Percentiles rank a stretch among this genome's conserved stretches.
These are phyloP conservation scores for Cyphomyrmex costatus DNA, from an alignment of 1,140 invertebrate species.

Conservation along the genomic window DNA sequence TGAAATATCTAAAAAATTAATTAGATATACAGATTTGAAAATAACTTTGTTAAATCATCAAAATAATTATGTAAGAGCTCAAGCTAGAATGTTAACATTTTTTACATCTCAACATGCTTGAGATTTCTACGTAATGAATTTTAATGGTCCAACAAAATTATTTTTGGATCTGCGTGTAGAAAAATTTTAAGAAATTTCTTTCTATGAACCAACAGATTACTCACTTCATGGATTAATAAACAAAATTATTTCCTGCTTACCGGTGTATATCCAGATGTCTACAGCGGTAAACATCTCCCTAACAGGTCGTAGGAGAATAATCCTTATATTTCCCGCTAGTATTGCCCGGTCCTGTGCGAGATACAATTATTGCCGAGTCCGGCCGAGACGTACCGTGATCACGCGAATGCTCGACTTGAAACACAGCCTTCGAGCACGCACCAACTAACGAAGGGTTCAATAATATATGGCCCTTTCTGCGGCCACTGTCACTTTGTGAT, in stretches of 20 bases:
- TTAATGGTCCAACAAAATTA: no score
- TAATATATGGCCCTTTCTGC: constrained; percentile 62
- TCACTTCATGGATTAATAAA: neutral
- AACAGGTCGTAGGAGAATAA: constrained; percentile 64
- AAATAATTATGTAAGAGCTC: no score
- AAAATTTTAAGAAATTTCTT: no score
- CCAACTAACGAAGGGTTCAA: constrained; percentile 59
- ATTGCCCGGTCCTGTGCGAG: constrained; percentile 65
- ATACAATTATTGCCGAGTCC: constrained; percentile 71
- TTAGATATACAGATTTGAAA: no score
- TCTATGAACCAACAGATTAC: neutral
- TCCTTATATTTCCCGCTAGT: constrained; percentile 70
- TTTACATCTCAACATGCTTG: no score
- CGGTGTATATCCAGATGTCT: constrained; percentile 12
- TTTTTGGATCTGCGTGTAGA: no score
- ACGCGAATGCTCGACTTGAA: constrained; percentile 74
- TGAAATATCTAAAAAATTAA: no score
- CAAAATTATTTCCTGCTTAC: constrained; percentile 5
- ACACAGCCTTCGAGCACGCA: constrained; percentile 77
- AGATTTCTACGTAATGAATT: no score
- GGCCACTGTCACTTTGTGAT: constrained; percentile 47
- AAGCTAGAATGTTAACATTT: no score
- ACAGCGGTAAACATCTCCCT: constrained; percentile 33
- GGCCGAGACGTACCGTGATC: constrained; percentile 73
- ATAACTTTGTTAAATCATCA: no score